Percentiles rank a stretch among this genome's conserved stretches.
These are phyloP conservation scores for Coecobrya sp. DNA, from an alignment of 2,888 invertebrate species.

Conservation along the genomic window DNA sequence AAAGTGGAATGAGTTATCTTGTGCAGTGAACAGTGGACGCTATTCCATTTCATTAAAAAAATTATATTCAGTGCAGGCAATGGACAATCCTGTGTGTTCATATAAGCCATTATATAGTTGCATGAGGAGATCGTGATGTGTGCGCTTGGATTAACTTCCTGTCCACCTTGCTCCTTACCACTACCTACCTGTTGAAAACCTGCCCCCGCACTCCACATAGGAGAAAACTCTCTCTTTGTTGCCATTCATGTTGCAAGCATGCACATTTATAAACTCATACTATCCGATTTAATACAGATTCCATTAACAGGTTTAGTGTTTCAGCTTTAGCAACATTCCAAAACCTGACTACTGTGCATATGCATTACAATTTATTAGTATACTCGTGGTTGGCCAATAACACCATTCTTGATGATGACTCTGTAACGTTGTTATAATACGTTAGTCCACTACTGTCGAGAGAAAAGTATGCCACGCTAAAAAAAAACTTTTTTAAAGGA, in stretches of 20 bases:
- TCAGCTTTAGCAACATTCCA: not conserved
- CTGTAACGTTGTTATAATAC: not conserved
- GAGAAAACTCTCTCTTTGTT: slow-evolving; percentile 18
- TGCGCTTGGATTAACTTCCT: slow-evolving; percentile 61
- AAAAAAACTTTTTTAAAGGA: slow-evolving; percentile 6
- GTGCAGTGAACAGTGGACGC: slow-evolving; percentile 15
- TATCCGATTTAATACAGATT: not conserved
- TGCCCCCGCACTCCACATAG: not conserved
- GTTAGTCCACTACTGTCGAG: not conserved
- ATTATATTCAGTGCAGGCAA: slow-evolving; percentile 6
- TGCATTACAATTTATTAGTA: no score
- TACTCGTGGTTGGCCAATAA: no score
- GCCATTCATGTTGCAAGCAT: not conserved
- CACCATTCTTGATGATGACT: not conserved
- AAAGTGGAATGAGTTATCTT: slow-evolving; percentile 28
- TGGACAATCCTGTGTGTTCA: no score
- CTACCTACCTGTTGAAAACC: slow-evolving; percentile 8
- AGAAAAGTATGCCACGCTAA: slow-evolving; percentile 62
- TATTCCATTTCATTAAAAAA: slow-evolving; percentile 7
- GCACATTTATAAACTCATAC: not conserved
- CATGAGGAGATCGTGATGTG: not conserved
- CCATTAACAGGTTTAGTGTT: not conserved
- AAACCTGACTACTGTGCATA: no score
- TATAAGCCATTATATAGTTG: no score
- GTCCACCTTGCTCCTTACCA: slow-evolving; percentile 42